Percentiles rank a stretch among this genome's conserved stretches.
Evolutionary conservation across 2,113 vertebrate genomes (phyloP).

Genomic region (Sialia sialis): DNA sequence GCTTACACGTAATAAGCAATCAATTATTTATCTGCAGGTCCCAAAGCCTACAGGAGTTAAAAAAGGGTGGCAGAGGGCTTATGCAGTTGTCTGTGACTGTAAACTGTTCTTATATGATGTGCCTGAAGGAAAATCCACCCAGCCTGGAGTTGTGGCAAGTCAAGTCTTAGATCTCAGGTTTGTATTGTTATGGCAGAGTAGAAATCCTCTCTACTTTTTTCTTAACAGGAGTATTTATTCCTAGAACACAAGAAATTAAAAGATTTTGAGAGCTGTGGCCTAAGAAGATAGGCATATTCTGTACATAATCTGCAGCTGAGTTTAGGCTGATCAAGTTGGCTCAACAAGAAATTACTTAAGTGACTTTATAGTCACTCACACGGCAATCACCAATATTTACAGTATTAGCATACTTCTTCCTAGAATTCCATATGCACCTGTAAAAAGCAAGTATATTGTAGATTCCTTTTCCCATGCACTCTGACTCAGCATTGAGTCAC

Average conservation of each 20-base stretch:
- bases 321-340: background rate
- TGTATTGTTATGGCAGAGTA: background rate
- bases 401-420: background rate
- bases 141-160: constrained; percentile 87
- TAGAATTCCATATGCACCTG: background rate
- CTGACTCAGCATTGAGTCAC: background rate
- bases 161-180: constrained; percentile 97
- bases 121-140: constrained; percentile 91
- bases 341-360: background rate
- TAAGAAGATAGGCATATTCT: background rate
- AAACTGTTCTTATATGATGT: constrained; percentile 95
- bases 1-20: constrained; percentile 9
- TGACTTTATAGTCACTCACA: background rate
- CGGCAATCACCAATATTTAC: background rate
- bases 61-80: constrained; percentile 96
- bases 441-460: background rate
- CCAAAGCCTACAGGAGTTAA: constrained; percentile 97
- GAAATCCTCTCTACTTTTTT: background rate
- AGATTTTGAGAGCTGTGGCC: background rate
- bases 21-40: constrained; percentile 72
- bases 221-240: background rate
- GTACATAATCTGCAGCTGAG: background rate
- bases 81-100: constrained; percentile 93
- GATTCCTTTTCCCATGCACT: background rate
- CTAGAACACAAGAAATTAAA: background rate